phyloP scores from a whole-genome alignment of 2,797 vertebrate genomes.

The Cephalopachus bancanus region DNA sequence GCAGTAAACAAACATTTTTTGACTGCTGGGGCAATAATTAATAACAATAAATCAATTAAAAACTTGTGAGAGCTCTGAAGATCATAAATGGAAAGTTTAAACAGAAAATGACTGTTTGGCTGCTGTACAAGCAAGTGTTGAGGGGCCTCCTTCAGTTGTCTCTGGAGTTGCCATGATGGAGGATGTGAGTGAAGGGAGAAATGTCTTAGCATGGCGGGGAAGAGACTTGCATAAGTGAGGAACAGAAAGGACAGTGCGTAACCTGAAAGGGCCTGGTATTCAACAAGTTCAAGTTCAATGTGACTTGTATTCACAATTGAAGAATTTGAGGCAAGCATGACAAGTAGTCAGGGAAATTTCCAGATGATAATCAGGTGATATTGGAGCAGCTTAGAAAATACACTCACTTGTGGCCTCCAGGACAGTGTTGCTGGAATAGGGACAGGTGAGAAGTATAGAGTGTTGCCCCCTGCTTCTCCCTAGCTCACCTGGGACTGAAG shows the following conservation, averaged over 20 bases:
- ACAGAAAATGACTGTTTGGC: no score
- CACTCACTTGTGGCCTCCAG: not conserved
- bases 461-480: not conserved
- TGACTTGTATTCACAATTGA: not conserved
- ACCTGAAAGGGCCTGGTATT: not conserved
- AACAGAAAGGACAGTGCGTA: no score
- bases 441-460: not conserved
- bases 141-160: not conserved
- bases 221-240: no score
- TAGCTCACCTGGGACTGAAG: not conserved
- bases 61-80: no score
- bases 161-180: not conserved
- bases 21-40: no score
- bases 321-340: not conserved
- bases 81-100: no score
- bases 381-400: not conserved
- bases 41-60: no score
- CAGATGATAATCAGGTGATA: not conserved
- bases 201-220: no score
- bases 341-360: not conserved
- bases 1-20: no score
- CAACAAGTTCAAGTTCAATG: not conserved
- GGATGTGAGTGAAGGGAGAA: no score
- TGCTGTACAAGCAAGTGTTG: no score
- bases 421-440: not conserved